phyloP scores from a whole-genome alignment of 2,888 invertebrate genomes.

The Nephrotoma guestfalica region DNA sequence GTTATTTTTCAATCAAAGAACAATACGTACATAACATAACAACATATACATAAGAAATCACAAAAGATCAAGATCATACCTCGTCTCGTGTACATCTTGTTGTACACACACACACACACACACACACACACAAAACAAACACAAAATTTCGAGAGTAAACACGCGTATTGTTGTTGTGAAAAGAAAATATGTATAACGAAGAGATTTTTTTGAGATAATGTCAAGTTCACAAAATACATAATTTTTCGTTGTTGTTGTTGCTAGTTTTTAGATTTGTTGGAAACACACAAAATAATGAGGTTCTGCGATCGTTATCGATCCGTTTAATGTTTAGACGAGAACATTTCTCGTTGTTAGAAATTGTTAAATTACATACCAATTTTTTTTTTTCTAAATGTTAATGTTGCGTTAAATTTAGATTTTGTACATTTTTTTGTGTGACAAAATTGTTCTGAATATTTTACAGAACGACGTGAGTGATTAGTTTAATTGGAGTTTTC shows the following conservation, averaged over 20 bases:
- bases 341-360: neutral
- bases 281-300: neutral
- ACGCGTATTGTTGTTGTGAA: neutral
- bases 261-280: neutral
- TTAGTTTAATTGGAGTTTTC: neutral
- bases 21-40: neutral
- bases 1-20: neutral
- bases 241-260: neutral
- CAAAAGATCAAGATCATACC: neutral
- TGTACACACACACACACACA: neutral
- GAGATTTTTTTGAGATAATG: neutral
- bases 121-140: neutral
- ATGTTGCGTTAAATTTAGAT: neutral
- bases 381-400: neutral
- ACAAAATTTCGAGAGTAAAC: neutral
- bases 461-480: neutral
- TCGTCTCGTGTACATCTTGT: neutral
- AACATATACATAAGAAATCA: neutral
- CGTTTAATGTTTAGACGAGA: neutral
- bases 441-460: neutral
- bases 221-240: neutral
- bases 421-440: neutral
- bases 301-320: neutral
- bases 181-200: neutral
- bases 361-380: neutral